phyloP scores from a whole-genome alignment of 1,140 invertebrate genomes.

The Triops cancriformis region DNA sequence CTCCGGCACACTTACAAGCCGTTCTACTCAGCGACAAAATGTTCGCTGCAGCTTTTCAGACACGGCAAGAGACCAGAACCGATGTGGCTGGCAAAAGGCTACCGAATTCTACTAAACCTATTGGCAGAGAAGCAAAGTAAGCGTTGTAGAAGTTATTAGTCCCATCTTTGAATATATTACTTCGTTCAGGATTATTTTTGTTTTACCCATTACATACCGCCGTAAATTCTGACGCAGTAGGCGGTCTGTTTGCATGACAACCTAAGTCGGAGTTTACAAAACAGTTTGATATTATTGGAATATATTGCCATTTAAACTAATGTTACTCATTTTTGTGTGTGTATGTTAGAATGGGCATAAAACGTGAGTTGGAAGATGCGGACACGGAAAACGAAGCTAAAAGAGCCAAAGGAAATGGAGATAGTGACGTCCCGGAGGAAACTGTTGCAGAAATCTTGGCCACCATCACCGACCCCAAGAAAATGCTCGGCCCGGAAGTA shows the following conservation, averaged over 20 bases:
- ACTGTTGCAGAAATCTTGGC: slow-evolving; percentile 64
- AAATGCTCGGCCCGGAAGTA: slow-evolving; percentile 73
- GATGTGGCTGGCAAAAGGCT: slow-evolving; percentile 23
- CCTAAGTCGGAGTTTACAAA: too few species aligned
- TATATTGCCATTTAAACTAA: not conserved
- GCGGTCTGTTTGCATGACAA: not conserved
- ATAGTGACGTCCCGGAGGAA: slow-evolving; percentile 47
- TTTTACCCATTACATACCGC: not conserved
- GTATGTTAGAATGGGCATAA: not conserved
- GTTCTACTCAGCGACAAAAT: slow-evolving; percentile 36
- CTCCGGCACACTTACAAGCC: slow-evolving; percentile 51
- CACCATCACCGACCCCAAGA: slow-evolving; percentile 61
- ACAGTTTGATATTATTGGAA: not conserved
- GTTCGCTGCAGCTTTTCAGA: slow-evolving; percentile 27
- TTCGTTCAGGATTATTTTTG: slow-evolving; percentile 16
- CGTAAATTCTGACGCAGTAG: slow-evolving; percentile 26
- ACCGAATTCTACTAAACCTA: not conserved
- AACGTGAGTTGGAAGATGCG: slow-evolving; percentile 29
- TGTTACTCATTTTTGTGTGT: not conserved
- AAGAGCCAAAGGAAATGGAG: not conserved
- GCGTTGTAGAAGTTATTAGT: too few species aligned
- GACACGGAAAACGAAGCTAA: slow-evolving; percentile 42
- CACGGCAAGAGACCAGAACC: slow-evolving; percentile 19
- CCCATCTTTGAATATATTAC: not conserved
- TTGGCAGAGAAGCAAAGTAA: not conserved